phyloP scores from a whole-genome alignment of 2,113 vertebrate species.

The Gopherus evgoodei region DNA sequence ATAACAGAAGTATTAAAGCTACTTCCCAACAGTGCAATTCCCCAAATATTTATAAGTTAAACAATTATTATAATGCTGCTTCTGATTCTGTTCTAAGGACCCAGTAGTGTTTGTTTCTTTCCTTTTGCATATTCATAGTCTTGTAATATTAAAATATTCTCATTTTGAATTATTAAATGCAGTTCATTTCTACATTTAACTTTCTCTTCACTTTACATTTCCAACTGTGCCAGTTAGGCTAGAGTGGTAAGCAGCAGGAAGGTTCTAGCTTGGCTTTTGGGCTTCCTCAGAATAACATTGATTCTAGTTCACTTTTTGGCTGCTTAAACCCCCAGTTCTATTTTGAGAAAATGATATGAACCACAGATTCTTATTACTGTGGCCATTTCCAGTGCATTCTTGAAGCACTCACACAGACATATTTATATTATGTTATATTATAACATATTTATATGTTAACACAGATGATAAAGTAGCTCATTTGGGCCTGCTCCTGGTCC shows the following conservation, averaged over 20 bases:
- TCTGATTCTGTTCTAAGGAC: conserved; percentile 17
- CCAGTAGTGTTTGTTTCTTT: conserved; percentile 29
- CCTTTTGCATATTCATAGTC: neutral
- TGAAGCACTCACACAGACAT: neutral
- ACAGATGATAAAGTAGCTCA: neutral
- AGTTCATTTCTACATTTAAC: neutral
- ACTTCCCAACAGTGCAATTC: conserved; percentile 12
- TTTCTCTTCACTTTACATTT: neutral
- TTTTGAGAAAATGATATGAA: conserved; percentile 24
- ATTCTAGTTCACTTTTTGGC: neutral
- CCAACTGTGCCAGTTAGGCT: neutral
- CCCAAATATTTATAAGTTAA: conserved; percentile 32
- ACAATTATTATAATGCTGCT: conserved; percentile 10
- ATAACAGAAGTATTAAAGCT: neutral
- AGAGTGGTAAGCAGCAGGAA: neutral
- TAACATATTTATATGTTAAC: neutral
- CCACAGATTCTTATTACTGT: neutral
- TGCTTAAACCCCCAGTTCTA: neutral
- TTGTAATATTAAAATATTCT: conserved; percentile 7
- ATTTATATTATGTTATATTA: neutral
- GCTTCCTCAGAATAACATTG: neutral
- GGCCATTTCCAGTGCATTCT: neutral
- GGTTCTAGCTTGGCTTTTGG: neutral
- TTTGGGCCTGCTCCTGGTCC: neutral
- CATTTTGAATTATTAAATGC: neutral